Evolutionary conservation across 2,113 vertebrate genomes (phyloP).

Genomic region (Menidia beryllina): DNA sequence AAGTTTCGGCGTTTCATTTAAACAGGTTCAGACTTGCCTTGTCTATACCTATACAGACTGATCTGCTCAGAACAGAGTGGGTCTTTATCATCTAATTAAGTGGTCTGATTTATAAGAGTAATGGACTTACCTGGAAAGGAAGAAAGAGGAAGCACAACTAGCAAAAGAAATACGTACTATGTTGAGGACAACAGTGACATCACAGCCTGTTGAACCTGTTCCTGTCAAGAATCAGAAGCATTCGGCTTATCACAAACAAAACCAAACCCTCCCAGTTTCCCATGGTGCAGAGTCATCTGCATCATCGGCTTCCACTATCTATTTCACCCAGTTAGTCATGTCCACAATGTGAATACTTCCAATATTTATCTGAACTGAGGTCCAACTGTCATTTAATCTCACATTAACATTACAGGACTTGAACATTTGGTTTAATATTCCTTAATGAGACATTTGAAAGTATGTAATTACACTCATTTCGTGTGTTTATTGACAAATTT

Average conservation of each 20-base stretch:
- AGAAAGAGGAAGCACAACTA: slow-evolving; percentile 22
- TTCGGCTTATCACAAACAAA: slow-evolving; percentile 17
- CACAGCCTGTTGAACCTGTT: slow-evolving; percentile 65
- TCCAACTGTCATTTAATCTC: no score
- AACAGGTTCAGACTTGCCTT: neutral
- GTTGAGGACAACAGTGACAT: slow-evolving; percentile 33
- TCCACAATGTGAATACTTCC: no score
- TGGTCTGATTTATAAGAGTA: slow-evolving; percentile 1
- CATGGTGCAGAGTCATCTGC: neutral
- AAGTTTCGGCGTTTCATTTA: neutral
- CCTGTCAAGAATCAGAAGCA: slow-evolving; percentile 61
- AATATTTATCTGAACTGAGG: no score
- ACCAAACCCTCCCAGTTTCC: slow-evolving; percentile 7
- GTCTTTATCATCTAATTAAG: slow-evolving; percentile 1
- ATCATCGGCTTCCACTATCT: neutral
- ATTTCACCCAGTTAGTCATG: neutral
- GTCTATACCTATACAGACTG: neutral
- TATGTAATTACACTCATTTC: no score
- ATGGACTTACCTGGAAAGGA: slow-evolving; percentile 49
- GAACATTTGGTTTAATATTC: no score
- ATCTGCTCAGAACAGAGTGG: neutral
- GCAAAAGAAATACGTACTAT: slow-evolving; percentile 20
- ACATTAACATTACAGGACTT: no score
- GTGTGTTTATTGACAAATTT: no score
- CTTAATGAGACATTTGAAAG: no score